Base-by-base conservation (phyloP, 2,797 vertebrate species). In the Semaprochilodus insignis region DNA sequence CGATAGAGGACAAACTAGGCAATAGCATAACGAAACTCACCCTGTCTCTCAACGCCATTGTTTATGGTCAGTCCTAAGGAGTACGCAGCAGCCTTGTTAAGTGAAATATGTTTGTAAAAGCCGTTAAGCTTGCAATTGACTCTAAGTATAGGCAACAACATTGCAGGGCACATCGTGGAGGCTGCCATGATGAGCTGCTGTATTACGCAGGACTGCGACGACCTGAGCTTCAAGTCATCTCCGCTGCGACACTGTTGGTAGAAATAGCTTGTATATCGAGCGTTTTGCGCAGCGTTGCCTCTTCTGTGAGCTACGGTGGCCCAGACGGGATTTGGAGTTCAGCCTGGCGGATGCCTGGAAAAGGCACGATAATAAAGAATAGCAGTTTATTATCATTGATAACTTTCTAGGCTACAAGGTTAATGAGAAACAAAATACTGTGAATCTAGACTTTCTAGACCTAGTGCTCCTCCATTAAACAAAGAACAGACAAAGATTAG, bases 151-250 rank as follows among this genome's bases (percentile, higher is more conserved):
- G 82, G 89, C 87, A 91, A 77, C 55, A 93, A 54, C 55, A 93
- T 51, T 0, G 73, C 73, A 65, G 85, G 91, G 0, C 77, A 71
- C 67, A 79, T 3, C 1, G 70, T 60, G 85, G 85, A 80, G 0
- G 92, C 83, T 57, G 94, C 94, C 95, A 96, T 96, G 86, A 90
- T 93, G 34, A 54, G 91, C 87, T 85, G 90, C 85, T 89, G 85
- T 67, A 52, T n/a, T 17, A 51, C 23, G 11, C 0, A 76, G 60
- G 27, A 16, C 34, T 27, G 54, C n/a, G 52, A 23, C 34, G 3
- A 74, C 48, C n/a, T 13, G 72, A 80, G 62, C 57, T 63, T 3
- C 66, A 80, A n/a, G 44, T 36, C 63, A 59, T 60, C 11, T 23
- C 2, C 17, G 0, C 25, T 1, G 13, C 0, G 0, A 0, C 6